Evolutionary conservation across 2,797 vertebrate genomes (phyloP).

Genomic region (Halcyon badia): DNA sequence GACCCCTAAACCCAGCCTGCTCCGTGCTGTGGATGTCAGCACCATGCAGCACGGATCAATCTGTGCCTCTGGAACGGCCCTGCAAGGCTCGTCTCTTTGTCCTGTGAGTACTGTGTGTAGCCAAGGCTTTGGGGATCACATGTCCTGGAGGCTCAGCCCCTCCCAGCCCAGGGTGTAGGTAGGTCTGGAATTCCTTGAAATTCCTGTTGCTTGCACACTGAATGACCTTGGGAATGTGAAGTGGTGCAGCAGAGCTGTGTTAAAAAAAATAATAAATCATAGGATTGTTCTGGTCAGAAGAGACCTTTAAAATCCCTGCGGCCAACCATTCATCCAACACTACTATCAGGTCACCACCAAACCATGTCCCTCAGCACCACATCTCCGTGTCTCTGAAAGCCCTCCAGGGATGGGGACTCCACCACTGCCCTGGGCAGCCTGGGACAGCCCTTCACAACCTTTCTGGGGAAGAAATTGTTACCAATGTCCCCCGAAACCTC

Average conservation of each 20-base stretch:
- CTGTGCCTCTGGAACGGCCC: rapidly evolving
- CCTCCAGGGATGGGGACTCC: not conserved
- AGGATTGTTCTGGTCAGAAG: not conserved
- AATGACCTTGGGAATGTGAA: not conserved
- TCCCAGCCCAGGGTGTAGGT: rapidly evolving
- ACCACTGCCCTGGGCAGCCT: not conserved
- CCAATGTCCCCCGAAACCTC: not conserved
- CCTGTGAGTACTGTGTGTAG: rapidly evolving
- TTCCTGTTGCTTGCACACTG: not conserved
- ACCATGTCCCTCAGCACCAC: not conserved
- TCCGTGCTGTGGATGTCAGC: rapidly evolving
- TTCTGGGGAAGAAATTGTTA: not conserved
- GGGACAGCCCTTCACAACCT: not conserved
- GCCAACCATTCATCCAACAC: not conserved
- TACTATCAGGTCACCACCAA: not conserved
- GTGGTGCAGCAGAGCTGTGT: not conserved
- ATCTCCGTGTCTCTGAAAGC: not conserved
- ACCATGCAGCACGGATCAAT: rapidly evolving
- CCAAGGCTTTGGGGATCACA: not conserved
- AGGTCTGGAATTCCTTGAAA: not conserved
- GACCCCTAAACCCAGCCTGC: not conserved
- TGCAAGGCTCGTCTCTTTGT: not conserved
- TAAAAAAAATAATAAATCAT: not conserved
- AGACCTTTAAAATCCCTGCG: not conserved
- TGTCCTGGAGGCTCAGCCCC: not conserved